Base-by-base conservation (phyloP, 2,888 invertebrate species). In the Hemaris fuciformis region DNA sequence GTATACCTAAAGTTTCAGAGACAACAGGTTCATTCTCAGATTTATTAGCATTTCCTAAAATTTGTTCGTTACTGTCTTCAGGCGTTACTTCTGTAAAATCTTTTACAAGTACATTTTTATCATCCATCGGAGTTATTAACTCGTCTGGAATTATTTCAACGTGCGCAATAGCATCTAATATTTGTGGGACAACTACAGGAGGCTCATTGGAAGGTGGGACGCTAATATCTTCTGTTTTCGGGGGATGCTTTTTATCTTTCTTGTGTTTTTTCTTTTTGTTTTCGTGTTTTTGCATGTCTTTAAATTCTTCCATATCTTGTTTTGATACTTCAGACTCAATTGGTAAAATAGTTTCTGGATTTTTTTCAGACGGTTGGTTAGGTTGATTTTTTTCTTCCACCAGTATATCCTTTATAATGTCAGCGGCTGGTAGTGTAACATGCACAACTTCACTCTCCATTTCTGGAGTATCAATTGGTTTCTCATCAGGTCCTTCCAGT, bases 261-360 rank as follows among this genome's bases (percentile, higher is more conserved):
- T 78, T 80, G 5, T 75, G 76, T 64, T 77, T 76, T 46, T 77
- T 81, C 59, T 71, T 76, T 70, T 72, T 75, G 59, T 73, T 82
- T 68, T 77, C 79, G 48, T 60, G 59, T 62, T 74, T 74, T 27
- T 59, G 23, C 7, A 59, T 2, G 13, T 46, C 53, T 25, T 60
- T 41, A 27, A 22, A 6, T 42, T 66, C 62, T 59, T 68, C 62
- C 0, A 3, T 10, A 41, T 66, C 59, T 53, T 67, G 58, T n/a
- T 42, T n/a, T 48, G 31, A 34, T 2, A 46, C 66, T 62, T 69
- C 67, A 23, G 65, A 10, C 15, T 53, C 10, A 18, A 53, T 53
- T 13, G 64, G 60, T 0, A 59, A 1, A 10, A 27, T 22, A 20
- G 8, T 43, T 13, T 57, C 43, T 18, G 34, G 27, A 38, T 46